Evolutionary conservation across 2,888 invertebrate species (phyloP).

Genomic region (Oscheius myriophilus): DNA sequence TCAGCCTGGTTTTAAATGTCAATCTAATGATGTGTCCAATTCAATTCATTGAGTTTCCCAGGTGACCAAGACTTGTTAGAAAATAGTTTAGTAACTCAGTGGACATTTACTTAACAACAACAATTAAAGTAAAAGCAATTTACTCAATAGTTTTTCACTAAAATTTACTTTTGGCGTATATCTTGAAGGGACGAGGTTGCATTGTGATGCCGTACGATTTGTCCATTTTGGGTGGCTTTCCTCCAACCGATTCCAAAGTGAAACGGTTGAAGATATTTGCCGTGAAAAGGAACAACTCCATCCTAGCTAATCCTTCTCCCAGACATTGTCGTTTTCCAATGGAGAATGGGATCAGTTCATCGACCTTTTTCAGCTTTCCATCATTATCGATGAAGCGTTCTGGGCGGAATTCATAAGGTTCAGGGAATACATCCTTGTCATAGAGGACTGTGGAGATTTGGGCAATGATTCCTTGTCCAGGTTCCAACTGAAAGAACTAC

Average conservation of each 20-base stretch:
- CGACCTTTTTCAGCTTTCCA: constrained; percentile 49
- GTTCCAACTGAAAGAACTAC: constrained; percentile 16
- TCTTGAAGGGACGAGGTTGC: constrained; percentile 13
- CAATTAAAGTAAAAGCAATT: no score
- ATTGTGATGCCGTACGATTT: constrained; percentile 27
- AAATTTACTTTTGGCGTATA: background rate
- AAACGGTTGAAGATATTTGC: constrained; percentile 43
- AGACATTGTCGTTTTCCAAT: constrained; percentile 46
- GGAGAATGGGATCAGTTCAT: constrained; percentile 44
- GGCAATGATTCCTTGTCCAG: constrained; percentile 38
- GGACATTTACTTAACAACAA: no score
- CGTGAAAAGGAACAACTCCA: constrained; percentile 43
- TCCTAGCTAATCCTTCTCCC: constrained; percentile 42
- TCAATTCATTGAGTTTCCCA: no score
- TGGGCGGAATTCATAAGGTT: constrained; percentile 55
- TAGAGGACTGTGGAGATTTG: constrained; percentile 42
- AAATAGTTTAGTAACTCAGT: no score
- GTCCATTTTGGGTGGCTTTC: constrained; percentile 10
- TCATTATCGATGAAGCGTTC: constrained; percentile 53
- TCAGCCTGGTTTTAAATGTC: no score
- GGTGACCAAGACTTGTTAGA: no score
- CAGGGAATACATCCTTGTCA: constrained; percentile 47
- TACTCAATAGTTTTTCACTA: no score
- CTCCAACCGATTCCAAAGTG: constrained; percentile 25
- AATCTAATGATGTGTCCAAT: no score